Evolutionary conservation across 1,140 invertebrate species (phyloP), one percentile per base, ranked within the genome.

Genomic region (Papilio aristodemus): DNA sequence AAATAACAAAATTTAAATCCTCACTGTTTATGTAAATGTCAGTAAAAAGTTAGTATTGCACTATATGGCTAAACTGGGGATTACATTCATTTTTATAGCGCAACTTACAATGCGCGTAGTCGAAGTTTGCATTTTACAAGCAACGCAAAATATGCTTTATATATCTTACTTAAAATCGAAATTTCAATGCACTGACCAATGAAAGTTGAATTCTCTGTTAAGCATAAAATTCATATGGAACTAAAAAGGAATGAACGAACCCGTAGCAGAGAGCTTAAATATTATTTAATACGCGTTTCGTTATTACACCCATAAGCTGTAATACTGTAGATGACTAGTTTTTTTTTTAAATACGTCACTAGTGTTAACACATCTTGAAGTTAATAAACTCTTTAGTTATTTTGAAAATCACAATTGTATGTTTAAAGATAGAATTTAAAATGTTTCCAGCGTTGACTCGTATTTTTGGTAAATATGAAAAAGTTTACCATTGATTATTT

Each of bases 61-160:
- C 46, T 54, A 54, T 54, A 54, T 25, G 19, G 19, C 46, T 22
- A 22, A 54, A 46, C 43, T 46, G 19, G 43, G 43, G 43, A 54
- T 54, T 54, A 54, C 46, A 54, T 54, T 54, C 46, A 22, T 54
- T 54, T 54, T 54, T 54, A 54, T 54, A 54, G 46, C 46, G 4
- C 19, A 54, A 54, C 17, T 54, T 54, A 54, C 22, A 54, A 54
- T 54, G 46, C 46, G 46, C 46, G 19, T 54, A 22, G 22, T 22
- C 46, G 9, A 54, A 54, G 46, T 19, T 25, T 54, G 46, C 46
- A 54, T 54, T 54, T 4, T 5, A 54, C 9, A 14, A 0, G 3
- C 4, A 54, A 54, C 1, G 19, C 17, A 54, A 54, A 54, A 54
- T 13, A 54, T 22, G 22, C 46, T 54, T 54, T 54, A 54, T 54